Base-by-base conservation (phyloP, 2,888 invertebrate genomes). In the Monoplex corrugatus region DNA sequence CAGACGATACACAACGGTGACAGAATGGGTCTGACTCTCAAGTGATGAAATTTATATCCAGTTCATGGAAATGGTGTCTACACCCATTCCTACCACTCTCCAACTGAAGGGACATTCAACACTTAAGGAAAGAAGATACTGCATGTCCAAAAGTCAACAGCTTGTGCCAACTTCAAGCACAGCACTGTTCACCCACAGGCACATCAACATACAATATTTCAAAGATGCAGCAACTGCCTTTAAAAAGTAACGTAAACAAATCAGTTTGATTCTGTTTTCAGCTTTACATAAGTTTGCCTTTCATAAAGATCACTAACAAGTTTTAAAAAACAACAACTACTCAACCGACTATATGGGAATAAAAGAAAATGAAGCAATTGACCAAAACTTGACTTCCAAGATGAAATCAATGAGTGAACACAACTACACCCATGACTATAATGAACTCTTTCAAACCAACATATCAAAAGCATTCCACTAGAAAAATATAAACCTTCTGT, bases 401-500 rank as follows among this genome's bases (percentile, higher is more conserved):
- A 68, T n/a, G 68, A 68, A 6, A 19, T 8, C 8, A 50, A 50
- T 50, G 50, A 68, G 23, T 8, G 32, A 23, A 28, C n/a, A 8
- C 28, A 2, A 1, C 8, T 68, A 8, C n/a, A 23, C 8, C 68
- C 1, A 68, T 68, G 23, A 68, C 8, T 23, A 80, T 28, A 43
- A 28, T 8, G 5, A 19, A 40, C 10, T 32, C 35, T 40, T 6
- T 16, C 78, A 80, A 1, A 80, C 40, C 78, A 43, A 80, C 72
- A 32, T 35, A 72, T 10, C 35, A 35, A n/a, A 80, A 40, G 10
- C 40, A 43, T 80, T 83, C 45, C 32, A 19, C 32, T n/a, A 45
- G 32, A 44, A 83, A 83, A 82, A 83, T 32, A 83, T 83, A 82
- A 44, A 80, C 10, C 23, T 45, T 32, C 45, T 8, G n/a, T 43